A percentile compares a stretch with the other conserved stretches of the same genome.
Conservation (phyloP, 2,797 vertebrate genomes). For the Siniperca obscura region DNA sequence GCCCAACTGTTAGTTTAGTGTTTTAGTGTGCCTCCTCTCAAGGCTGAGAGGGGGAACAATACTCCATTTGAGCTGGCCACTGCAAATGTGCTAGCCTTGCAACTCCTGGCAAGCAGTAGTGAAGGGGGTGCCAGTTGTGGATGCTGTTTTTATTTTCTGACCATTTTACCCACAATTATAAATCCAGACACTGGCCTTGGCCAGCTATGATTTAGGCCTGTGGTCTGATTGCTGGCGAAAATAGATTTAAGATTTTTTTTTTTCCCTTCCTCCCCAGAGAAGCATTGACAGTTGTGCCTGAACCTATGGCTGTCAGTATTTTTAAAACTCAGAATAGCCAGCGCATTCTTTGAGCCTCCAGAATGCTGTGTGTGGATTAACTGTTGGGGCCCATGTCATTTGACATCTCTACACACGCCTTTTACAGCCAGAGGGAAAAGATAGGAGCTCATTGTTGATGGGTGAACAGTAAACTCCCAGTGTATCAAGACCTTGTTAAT, state of each 20-base stretch:
- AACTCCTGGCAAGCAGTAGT: constrained; percentile 56
- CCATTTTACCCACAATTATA: constrained; percentile 77
- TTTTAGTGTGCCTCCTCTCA: constrained; percentile 83
- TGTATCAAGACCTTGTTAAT: constrained; percentile 25
- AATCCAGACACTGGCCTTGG: constrained; percentile 69
- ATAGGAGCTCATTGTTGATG: constrained; percentile 64
- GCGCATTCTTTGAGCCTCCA: constrained; percentile 80
- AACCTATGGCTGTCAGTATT: constrained; percentile 81
- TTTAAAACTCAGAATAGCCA: constrained; percentile 85
- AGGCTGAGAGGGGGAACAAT: constrained; percentile 83
- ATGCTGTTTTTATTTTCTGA: constrained; percentile 78
- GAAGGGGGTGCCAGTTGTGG: constrained; percentile 76
- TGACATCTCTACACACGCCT: constrained; percentile 75
- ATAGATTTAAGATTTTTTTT: constrained; percentile 79
- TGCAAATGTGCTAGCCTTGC: constrained; percentile 76
- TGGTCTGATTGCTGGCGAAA: constrained; percentile 80
- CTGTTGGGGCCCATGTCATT: constrained; percentile 76
- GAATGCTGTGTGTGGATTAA: constrained; percentile 84
- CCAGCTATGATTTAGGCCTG: constrained; percentile 71
- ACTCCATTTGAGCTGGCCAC: constrained; percentile 78
- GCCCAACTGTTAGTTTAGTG: constrained; percentile 91
- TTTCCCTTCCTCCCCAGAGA: constrained; percentile 77
- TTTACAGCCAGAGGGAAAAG: constrained; percentile 63
- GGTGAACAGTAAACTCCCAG: constrained; percentile 41
- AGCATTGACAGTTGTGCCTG: constrained; percentile 83